A percentile compares a stretch with the other conserved stretches of the same genome.
phyloP scores from a whole-genome alignment of 2,113 vertebrate species.

The Nothobranchius kuhntae region DNA sequence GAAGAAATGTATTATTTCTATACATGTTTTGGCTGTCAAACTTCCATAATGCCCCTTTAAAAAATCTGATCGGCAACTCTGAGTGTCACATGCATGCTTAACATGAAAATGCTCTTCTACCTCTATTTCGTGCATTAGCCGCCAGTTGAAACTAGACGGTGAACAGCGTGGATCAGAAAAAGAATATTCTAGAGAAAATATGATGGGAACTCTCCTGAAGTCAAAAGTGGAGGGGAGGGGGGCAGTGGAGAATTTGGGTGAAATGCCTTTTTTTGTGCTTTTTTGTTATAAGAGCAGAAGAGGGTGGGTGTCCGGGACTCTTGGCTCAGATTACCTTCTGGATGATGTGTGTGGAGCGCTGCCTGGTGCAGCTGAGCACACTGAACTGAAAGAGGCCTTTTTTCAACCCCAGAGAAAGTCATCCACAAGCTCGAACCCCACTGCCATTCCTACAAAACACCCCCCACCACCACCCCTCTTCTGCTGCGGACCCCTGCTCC shows the following conservation, averaged over 20 bases:
- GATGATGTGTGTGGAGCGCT: slow-evolving; percentile 67
- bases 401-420: slow-evolving; percentile 69
- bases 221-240: not conserved
- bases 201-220: too few species aligned
- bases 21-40: too few species aligned
- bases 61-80: too few species aligned
- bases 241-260: slow-evolving; percentile 43
- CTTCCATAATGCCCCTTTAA: too few species aligned
- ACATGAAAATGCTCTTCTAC: too few species aligned
- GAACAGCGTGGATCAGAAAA: too few species aligned
- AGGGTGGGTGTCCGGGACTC: slow-evolving; percentile 44
- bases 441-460: slow-evolving; percentile 47
- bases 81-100: too few species aligned
- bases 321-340: slow-evolving; percentile 74
- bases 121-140: too few species aligned
- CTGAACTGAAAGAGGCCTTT: slow-evolving; percentile 73
- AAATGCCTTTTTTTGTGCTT: slow-evolving; percentile 73
- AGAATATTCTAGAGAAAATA: too few species aligned
- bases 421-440: slow-evolving; percentile 53
- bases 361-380: slow-evolving; percentile 78
- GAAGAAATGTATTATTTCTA: too few species aligned
- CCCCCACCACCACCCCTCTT: not conserved
- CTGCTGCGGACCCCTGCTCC: slow-evolving; percentile 66
- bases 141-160: too few species aligned
- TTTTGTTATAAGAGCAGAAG: slow-evolving; percentile 56